Conservation (phyloP, 1,140 invertebrate species). For the Diorhabda elongata region DNA sequence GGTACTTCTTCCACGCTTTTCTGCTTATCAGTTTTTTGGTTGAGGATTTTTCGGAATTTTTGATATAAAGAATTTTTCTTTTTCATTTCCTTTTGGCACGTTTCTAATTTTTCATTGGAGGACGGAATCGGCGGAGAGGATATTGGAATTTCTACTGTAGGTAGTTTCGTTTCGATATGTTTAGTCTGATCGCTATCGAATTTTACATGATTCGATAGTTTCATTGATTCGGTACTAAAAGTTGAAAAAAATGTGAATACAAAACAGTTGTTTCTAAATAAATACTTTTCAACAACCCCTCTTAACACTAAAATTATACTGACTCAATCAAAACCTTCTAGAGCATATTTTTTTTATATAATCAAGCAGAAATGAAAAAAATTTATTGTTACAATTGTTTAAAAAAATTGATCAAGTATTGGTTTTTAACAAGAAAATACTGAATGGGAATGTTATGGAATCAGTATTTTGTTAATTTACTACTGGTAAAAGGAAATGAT, state of each 20-base stretch:
- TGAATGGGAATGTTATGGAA: too few relatives aligned
- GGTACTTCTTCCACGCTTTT: background rate
- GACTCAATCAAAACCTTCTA: background rate
- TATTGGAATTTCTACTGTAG: background rate
- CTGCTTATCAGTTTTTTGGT: background rate
- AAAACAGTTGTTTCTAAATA: background rate
- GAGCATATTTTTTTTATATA: background rate
- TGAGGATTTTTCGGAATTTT: background rate
- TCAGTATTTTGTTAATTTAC: too few relatives aligned
- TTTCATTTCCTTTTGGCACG: background rate
- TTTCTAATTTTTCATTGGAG: background rate
- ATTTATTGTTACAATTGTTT: background rate
- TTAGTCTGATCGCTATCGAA: background rate
- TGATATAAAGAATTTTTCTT: background rate
- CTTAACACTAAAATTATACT: too few relatives aligned
- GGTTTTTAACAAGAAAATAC: background rate
- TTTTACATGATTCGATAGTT: background rate
- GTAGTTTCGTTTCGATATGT: background rate
- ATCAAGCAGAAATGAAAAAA: background rate
- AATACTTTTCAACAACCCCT: too few relatives aligned
- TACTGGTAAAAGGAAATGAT: too few relatives aligned
- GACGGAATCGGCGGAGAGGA: background rate
- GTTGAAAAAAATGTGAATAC: background rate
- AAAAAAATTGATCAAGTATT: background rate
- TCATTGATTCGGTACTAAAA: slow-evolving; percentile 3